These are phyloP conservation scores for Muscidifurax raptorellus DNA, from an alignment of 1,140 invertebrate species.

Conservation along the genomic window DNA sequence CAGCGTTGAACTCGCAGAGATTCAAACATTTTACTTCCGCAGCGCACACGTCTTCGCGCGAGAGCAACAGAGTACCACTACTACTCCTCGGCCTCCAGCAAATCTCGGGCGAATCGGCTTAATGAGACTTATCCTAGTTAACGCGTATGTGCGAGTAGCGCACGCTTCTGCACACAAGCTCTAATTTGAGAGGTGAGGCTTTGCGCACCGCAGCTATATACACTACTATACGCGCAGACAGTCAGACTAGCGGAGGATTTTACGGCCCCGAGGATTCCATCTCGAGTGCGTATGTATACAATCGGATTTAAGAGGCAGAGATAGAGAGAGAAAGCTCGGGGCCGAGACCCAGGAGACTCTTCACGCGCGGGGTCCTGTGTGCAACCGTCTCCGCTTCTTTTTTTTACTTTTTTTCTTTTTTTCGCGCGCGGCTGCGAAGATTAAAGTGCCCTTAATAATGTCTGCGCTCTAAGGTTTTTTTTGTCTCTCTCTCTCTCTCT, in stretches of 20 bases:
- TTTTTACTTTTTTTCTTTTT: not conserved
- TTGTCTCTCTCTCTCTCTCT: not conserved
- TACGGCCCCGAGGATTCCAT: not conserved
- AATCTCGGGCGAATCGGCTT: constrained; percentile 22
- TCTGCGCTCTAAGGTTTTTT: not conserved
- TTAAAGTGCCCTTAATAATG: constrained; percentile 22
- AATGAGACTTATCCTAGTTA: constrained; percentile 31
- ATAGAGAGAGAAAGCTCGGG: not conserved
- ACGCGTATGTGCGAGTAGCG: not conserved
- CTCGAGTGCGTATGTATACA: constrained; percentile 15
- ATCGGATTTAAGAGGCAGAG: constrained; percentile 11
- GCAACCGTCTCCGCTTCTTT: not conserved
- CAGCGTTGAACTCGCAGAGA: not conserved
- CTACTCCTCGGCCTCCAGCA: not conserved
- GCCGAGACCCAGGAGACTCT: not conserved
- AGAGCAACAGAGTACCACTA: not conserved
- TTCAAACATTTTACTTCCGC: constrained; percentile 10
- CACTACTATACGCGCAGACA: not conserved
- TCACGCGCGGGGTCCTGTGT: not conserved
- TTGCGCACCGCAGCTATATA: not conserved
- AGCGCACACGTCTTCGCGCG: not conserved
- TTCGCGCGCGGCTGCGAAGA: not conserved
- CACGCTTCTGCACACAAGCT: not conserved
- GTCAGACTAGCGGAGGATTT: not conserved
- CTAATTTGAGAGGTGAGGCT: constrained; percentile 16